Evolutionary conservation across 2,113 vertebrate genomes (phyloP).

Genomic region (Ictidomys tridecemlineatus): DNA sequence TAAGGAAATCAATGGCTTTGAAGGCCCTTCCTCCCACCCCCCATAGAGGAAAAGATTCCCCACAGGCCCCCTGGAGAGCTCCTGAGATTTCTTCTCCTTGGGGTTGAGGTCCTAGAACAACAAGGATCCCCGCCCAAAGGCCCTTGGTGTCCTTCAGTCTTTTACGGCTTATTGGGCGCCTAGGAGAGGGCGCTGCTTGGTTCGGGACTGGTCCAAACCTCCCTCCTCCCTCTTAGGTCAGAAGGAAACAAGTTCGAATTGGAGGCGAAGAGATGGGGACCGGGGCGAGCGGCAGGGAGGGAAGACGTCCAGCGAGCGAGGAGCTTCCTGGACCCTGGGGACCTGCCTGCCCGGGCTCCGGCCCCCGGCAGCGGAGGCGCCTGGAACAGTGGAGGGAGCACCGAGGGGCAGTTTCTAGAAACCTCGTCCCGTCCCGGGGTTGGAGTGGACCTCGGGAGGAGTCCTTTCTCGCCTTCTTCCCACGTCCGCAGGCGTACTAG

Average conservation of each 20-base stretch:
- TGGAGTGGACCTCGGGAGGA: background rate
- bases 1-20: background rate
- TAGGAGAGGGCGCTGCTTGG: too few relatives aligned
- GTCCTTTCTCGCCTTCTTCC: too few relatives aligned
- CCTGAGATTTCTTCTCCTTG: background rate
- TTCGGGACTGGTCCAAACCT: too few relatives aligned
- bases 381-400: background rate
- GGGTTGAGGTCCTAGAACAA: too few relatives aligned
- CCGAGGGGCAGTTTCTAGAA: background rate
- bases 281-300: too few relatives aligned
- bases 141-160: rapidly evolving
- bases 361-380: background rate
- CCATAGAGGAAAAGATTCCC: background rate
- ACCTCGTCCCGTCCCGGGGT: background rate
- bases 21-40: background rate
- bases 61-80: background rate
- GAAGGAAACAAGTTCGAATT: background rate
- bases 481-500: rapidly evolving
- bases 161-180: rapidly evolving
- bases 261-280: background rate
- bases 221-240: too few relatives aligned
- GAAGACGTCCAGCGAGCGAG: too few relatives aligned
- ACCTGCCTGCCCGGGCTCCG: background rate
- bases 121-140: rapidly evolving
- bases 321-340: background rate